Conservation (phyloP, 92 coral and sea anemone species). For the Parazoanthus atlanticus region DNA sequence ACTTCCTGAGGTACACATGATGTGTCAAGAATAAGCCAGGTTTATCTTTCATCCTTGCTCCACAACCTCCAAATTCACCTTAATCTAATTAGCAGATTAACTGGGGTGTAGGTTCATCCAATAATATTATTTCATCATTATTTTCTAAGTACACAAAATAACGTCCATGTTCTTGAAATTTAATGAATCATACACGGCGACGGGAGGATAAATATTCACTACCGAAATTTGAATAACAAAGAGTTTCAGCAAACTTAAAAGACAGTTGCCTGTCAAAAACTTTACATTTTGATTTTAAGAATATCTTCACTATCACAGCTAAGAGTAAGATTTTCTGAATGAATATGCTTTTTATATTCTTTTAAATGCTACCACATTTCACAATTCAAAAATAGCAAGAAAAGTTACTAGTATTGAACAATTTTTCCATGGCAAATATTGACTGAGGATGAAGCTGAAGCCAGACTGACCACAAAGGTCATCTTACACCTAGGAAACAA, state of each 20-base stretch:
- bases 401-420: no score
- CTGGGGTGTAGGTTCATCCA: neutral
- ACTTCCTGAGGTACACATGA: no score
- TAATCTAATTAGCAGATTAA: neutral
- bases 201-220: neutral
- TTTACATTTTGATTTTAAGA: neutral
- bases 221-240: neutral
- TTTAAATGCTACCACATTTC: neutral
- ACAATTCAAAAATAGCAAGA: neutral
- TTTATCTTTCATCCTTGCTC: neutral
- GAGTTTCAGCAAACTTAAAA: constrained; percentile 3
- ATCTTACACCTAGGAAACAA: neutral
- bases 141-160: neutral
- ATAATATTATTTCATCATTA: neutral
- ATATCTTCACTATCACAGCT: neutral
- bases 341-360: neutral
- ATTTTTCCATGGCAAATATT: neutral
- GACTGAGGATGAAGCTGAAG: neutral
- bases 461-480: neutral
- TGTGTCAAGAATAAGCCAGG: neutral
- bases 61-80: neutral
- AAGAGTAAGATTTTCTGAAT: neutral
- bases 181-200: neutral
- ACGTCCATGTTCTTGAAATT: neutral
- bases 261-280: neutral